Evolutionary conservation across 1,140 invertebrate species (phyloP), one percentile per base, ranked within the genome.

Genomic region (Wasmannia auropunctata): DNA sequence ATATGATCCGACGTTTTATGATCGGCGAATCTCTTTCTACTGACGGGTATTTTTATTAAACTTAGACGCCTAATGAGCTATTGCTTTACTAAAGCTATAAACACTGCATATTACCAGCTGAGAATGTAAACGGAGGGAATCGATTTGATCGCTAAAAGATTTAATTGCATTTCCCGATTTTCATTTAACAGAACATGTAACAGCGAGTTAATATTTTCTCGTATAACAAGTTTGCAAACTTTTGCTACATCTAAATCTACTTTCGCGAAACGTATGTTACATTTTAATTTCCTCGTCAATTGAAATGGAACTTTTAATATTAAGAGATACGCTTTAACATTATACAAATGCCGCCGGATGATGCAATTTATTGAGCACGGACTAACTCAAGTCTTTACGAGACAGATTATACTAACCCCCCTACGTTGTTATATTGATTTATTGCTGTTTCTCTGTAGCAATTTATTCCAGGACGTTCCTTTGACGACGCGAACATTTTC

Each of bases 1-100:
- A 88, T 88, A 81, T 76, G 56, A 89, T 56, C 75, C 34, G 76
- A 86, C 76, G 25, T 86, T 81, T 88, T 81, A 89, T 60, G 58
- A 63, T 75, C 10, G 10, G 22, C 16, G 14, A 80, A 76, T 83
- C 34, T 86, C 56, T 83, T 88, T 34, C 11, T 14, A 25, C n/a
- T 58, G 37, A 58, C 43, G 25, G 49, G 0, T 31, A 81, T 56
- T 58, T 81, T 58, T 67, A 56, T 58, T 22, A 72, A 74, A 83
- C 6, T 43, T 56, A 43, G 7, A 54, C 31, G 6, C 2, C 19
- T 81, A 22, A n/a, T 72, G 51, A 43, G 7, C 69, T 3, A 22
- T 54, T 19, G 31, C 10, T 67, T 80, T 63, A 63, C 0, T 49
- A 43, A 70, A 81, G 6, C 2, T 6, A 25, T 22, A 14, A 40